Evolutionary conservation across 2,113 vertebrate genomes (phyloP), one percentile per base, ranked within the genome.

Genomic region (Monopterus albus): DNA sequence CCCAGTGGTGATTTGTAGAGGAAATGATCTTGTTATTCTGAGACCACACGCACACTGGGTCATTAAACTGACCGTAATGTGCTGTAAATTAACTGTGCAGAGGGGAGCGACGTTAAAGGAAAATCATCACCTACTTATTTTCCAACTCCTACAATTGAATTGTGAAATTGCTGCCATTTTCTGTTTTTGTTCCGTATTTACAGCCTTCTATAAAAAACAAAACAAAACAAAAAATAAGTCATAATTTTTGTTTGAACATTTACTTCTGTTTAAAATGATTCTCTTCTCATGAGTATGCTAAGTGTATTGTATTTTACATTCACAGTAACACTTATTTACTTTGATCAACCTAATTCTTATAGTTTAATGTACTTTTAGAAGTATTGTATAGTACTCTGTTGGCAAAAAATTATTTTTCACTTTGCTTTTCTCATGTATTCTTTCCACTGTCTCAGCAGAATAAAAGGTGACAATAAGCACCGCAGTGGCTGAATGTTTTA

Each of bases 31-130:
- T 25, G 43, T 71, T 68, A 45, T 71, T 51, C 8, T 68, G 17
- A 75, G 39, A 60, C 45, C 60, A 43, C 50, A 42, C 20, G 15
- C 57, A 39, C 31, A 14, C n/a, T 17, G 20, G 50, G 35, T 31
- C 58, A 36, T 75, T 50, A 69, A 78, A 72, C 35, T 42, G 57
- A 52, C 31, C 40, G 55, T 75, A 67, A 75, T 61, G 64, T 57
- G 60, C 14, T 55, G 51, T 75, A 69, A 69, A 66, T 61, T 69
- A 55, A 52, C 28, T 51, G 33, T 40, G 29, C 50, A 23, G n/a
- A 6, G 50, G 39, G 35, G 50, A 42, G 18, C 7, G 2, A 47
- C 47, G 57, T 31, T 25, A 13, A 1, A 13, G 17, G 6, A 28
- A 64, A 59, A 52, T 40, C 25, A 46, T 15, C 18, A 43, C 50